Base-by-base conservation (phyloP, 1,140 invertebrate species). In the Holotrichia oblita region DNA sequence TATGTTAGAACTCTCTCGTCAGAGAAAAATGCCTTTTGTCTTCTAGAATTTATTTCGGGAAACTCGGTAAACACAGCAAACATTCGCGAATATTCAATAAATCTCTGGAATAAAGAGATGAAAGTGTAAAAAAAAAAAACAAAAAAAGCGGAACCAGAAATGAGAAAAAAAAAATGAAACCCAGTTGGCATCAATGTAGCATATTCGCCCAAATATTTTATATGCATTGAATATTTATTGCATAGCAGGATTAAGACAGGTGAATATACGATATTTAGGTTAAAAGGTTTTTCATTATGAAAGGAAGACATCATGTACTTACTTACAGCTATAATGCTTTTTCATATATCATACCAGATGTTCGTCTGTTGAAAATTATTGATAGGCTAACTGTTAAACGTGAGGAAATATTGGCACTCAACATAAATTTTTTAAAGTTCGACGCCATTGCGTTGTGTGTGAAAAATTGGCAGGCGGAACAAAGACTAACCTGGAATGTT, bases 391-490 rank as follows among this genome's bases (percentile, higher is more conserved):
- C 27, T 2, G 14, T 17, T 6, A 55, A n/a, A 55, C n/a, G n/a
- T 48, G 48, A 7, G 12, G 48, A 55, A 55, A 14, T 69, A 27
- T 10, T 22, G 61, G 20, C 8, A 27, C 17, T 22, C 10, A 9
- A 27, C 10, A 8, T 17, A n/a, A 14, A 17, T 69, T 69, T 69
- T 69, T 69, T 20, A 27, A 69, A 69, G 61, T 69, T 69, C 61
- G 27, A 24, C 20, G 61, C 61, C 61, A 69, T 69, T 22, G 20
- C 9, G 59, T 22, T 22, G 59, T 8, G 2, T 61, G 0, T 61
- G 61, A 69, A 69, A 69, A 69, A 69, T 69, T 27, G 61, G 61
- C 61, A 69, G 27, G 12, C 61, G 22, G 27, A 27, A 69, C 61
- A 69, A 69, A 69, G 61, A 69, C 61, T 69, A 69, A 27, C 24